phyloP scores from a whole-genome alignment of 1,140 invertebrate genomes.

The Papilio aristodemus region DNA sequence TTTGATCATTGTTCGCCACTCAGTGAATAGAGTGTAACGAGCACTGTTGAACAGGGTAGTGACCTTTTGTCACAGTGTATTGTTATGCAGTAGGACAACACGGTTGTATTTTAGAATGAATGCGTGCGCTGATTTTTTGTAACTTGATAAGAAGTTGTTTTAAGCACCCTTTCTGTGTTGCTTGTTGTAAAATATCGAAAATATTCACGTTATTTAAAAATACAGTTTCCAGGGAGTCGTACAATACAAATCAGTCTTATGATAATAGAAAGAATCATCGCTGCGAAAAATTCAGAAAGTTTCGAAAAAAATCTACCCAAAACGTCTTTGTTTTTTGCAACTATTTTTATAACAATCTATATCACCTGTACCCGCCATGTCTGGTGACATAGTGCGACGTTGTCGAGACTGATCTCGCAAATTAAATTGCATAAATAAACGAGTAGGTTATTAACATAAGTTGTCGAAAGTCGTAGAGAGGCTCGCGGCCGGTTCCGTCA shows the following conservation, averaged over 20 bases:
- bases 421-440: constrained; percentile 11
- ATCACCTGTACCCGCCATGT: neutral
- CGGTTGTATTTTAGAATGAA: neutral
- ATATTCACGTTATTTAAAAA: too few relatives aligned
- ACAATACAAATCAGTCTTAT: too few relatives aligned
- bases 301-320: too few relatives aligned
- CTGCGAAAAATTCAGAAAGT: too few relatives aligned
- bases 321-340: neutral
- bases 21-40: neutral
- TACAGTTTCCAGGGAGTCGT: too few relatives aligned
- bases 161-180: too few relatives aligned
- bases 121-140: neutral
- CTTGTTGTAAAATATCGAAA: too few relatives aligned
- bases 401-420: neutral
- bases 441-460: neutral
- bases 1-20: neutral
- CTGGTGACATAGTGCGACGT: neutral
- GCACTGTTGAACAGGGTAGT: neutral
- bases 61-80: constrained; percentile 11
- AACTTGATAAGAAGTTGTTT: too few relatives aligned
- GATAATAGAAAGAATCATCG: too few relatives aligned
- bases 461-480: constrained; percentile 12
- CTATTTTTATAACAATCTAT: neutral
- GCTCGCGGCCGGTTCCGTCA: neutral
- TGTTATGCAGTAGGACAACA: neutral